Evolutionary conservation across 2,113 vertebrate genomes (phyloP), one percentile per base, ranked within the genome.

Genomic region (Cyanocitta stelleri): DNA sequence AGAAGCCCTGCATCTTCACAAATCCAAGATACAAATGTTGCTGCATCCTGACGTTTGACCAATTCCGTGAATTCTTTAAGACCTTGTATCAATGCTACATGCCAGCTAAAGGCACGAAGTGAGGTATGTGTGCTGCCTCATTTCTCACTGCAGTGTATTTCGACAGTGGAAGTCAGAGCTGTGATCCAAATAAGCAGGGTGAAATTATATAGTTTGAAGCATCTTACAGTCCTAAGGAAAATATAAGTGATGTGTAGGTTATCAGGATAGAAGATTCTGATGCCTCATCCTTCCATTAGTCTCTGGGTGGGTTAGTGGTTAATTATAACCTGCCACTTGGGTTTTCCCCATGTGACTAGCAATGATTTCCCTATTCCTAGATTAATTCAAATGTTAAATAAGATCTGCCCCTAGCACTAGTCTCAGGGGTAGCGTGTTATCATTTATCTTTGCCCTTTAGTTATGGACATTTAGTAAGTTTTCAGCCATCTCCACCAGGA

Each of bases 331-430:
- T 85, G 91, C 89, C 91, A 68, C 86, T 95, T 93, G 94, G 86
- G 91, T 74, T 93, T 96, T 95, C 77, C 86, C 71, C 16, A 2
- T 85, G 76, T 59, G 89, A 87, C 76, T 84, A 75, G 64, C 76
- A 81, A 11, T 63, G 56, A 75, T 90, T 96, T 92, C 82, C 85
- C 76, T 92, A 72, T 90, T 94, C 93, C 92, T 96, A 75, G 68
- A 87, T 90, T 93, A 97, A 96, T 97, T 96, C 86, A 92, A 92
- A 88, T 78, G 85, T 96, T 96, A 90, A 94, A 92, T 96, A 96
- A 96, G 73, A 93, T 93, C 64, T 78, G 61, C 86, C 64, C 73
- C 54, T 84, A 85, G 27, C 82, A 84, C 52, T 17, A 39, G 18
- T 88, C 90, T 90, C 88, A 41, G 37, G 64, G 68, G 76, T 83